Base-by-base conservation (phyloP, 2,888 invertebrate species). In the Caenorhabditis becei region DNA sequence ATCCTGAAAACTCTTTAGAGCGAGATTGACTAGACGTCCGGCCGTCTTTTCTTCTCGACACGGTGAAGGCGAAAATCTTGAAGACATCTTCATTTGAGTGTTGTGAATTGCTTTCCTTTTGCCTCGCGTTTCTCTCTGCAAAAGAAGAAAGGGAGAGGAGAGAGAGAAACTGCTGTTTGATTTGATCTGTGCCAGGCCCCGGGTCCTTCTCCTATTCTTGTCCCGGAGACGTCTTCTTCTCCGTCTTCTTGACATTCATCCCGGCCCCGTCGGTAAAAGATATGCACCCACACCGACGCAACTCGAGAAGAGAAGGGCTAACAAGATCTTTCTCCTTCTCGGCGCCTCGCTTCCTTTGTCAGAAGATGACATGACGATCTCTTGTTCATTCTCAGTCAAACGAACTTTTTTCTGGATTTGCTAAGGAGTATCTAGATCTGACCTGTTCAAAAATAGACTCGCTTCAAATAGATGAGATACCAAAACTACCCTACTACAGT, bases 21-120 rank as follows among this genome's bases (percentile, higher is more conserved):
- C 63, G 56, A 54, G 54, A 72, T 72, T 72, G 72, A 63, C 72
- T 63, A 72, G 72, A 65, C 72, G 53, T n/a, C n/a, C 71, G 58
- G 59, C 69, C 58, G 58, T 47, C 32, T 26, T 51, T 35, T 23
- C 24, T 44, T 32, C 51, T 37, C 70, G 53, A 51, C 71, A 62
- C 62, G 54, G 62, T 53, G 62, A 28, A 32, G 53, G 18, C 61
- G 32, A 18, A 47, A 35, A 23, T 11, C 41, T 44, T 54, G 49
- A 41, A 35, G 71, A 71, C 71, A 65, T 79, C 72, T 79, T 72
- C 71, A 71, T 79, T 79, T 72, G 66, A 72, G 78, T 66, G 66
- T 65, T 65, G 66, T 66, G 72, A 79, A 72, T 79, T 65, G 63
- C 63, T 59, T 77, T 47, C 47, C 20, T 53, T 62, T 41, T 26